Percentiles rank a stretch among this genome's conserved stretches.
These are phyloP conservation scores for Pseudopodoces humilis DNA, from an alignment of 2,113 vertebrate species.

Conservation along the genomic window DNA sequence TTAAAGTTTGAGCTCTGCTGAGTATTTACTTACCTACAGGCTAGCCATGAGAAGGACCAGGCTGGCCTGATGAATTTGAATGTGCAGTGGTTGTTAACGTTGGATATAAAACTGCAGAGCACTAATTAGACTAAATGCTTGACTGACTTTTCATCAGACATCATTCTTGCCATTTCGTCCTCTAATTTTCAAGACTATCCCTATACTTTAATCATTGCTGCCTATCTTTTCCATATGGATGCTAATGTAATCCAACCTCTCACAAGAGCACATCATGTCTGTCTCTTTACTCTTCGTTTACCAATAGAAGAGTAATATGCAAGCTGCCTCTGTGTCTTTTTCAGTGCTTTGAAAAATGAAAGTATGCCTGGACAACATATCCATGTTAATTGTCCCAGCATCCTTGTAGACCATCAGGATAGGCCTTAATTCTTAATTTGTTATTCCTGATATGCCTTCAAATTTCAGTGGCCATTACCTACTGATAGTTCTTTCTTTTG, in stretches of 20 bases:
- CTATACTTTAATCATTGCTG: neutral
- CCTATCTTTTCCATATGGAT: neutral
- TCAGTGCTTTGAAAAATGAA: neutral
- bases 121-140: neutral
- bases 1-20: neutral
- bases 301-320: fast-evolving
- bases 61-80: neutral
- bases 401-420: neutral
- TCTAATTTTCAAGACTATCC: neutral
- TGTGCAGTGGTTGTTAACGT: neutral
- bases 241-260: neutral
- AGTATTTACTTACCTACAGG: neutral
- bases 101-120: neutral
- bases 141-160: neutral
- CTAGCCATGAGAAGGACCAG: neutral
- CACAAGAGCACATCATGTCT: neutral
- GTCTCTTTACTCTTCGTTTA: neutral
- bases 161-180: neutral
- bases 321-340: neutral
- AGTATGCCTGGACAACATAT: neutral
- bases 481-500: neutral
- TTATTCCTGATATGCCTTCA: neutral
- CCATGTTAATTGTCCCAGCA: neutral
- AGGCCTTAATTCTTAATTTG: neutral
- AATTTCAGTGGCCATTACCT: neutral